Evolutionary conservation across 1,140 invertebrate genomes (phyloP).

Genomic region (Cepaea nemoralis): DNA sequence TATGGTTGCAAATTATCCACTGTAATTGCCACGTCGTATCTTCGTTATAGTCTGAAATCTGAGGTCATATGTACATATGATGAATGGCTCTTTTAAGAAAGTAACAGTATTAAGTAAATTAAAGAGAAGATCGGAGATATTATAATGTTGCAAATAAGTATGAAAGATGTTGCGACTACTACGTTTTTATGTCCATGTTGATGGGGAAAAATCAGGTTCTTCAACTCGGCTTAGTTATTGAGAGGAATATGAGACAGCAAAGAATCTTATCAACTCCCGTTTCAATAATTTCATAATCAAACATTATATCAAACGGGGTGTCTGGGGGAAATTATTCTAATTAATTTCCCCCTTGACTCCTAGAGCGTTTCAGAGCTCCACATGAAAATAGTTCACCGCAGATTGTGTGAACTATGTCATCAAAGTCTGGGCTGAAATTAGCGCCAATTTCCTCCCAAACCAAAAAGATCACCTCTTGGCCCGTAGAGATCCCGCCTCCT

Average conservation of each 20-base stretch:
- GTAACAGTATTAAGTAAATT: too few relatives aligned
- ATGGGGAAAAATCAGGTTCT: background rate
- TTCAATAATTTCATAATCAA: background rate
- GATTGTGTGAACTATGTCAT: slow-evolving; percentile 5
- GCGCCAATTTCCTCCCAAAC: slow-evolving; percentile 1
- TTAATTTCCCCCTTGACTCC: slow-evolving; percentile 11
- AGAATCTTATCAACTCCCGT: background rate
- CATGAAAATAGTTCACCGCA: background rate
- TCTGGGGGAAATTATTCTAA: background rate
- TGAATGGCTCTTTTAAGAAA: too few relatives aligned
- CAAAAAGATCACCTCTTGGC: slow-evolving; percentile 12
- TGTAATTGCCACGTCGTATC: too few relatives aligned
- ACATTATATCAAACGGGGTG: background rate
- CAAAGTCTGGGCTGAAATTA: slow-evolving; percentile 14
- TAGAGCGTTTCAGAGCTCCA: background rate
- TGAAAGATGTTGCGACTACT: too few relatives aligned
- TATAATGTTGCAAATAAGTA: too few relatives aligned
- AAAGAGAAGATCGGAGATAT: too few relatives aligned
- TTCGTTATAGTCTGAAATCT: too few relatives aligned
- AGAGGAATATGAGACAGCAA: background rate
- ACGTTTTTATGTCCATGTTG: too few relatives aligned
- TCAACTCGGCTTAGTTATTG: background rate
- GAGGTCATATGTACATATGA: too few relatives aligned
- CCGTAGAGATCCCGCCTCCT: background rate
- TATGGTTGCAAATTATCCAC: too few relatives aligned